A percentile compares a stretch with the other conserved stretches of the same genome.
Conservation (phyloP, 2,797 vertebrate species). For the Melanotaenia trifasciata region DNA sequence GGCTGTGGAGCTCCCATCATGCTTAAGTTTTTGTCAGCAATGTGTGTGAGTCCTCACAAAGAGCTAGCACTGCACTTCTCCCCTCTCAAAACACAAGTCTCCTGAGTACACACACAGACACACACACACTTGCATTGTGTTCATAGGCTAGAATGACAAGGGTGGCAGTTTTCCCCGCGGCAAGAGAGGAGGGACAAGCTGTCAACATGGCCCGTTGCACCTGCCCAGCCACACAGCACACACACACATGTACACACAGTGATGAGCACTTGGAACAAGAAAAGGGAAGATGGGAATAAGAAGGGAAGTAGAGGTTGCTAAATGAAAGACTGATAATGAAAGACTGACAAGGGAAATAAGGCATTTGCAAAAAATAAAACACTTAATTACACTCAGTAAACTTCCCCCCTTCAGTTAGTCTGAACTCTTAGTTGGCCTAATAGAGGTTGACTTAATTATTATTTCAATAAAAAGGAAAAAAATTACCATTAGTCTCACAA, state of each 20-base stretch:
- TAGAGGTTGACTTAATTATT: slow-evolving; percentile 63
- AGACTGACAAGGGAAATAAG: slow-evolving; percentile 43
- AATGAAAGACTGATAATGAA: slow-evolving; percentile 48
- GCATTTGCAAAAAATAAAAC: slow-evolving; percentile 54
- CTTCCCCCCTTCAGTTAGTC: slow-evolving; percentile 38
- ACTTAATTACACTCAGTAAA: slow-evolving; percentile 62
- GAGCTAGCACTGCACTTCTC: slow-evolving; percentile 62
- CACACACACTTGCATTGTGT: slow-evolving; percentile 67
- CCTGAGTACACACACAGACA: slow-evolving; percentile 41
- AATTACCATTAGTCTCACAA: slow-evolving; percentile 61
- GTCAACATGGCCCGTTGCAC: slow-evolving; percentile 77
- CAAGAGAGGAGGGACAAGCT: slow-evolving; percentile 78
- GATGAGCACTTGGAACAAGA: slow-evolving; percentile 6
- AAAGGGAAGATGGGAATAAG: slow-evolving; percentile 16
- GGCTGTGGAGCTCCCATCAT: slow-evolving; percentile 55
- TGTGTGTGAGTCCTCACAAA: slow-evolving; percentile 42
- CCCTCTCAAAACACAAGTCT: slow-evolving; percentile 54
- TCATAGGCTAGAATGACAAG: slow-evolving; percentile 76
- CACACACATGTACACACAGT: neutral
- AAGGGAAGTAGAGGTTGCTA: slow-evolving; percentile 30
- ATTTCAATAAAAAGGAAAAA: slow-evolving; percentile 49
- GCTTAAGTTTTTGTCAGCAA: slow-evolving; percentile 52
- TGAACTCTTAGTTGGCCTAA: slow-evolving; percentile 52
- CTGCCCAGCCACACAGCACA: slow-evolving; percentile 61
- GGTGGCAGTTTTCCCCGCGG: slow-evolving; percentile 78